phyloP scores from a whole-genome alignment of 2,888 invertebrate genomes.

The Lutraria lutraria region DNA sequence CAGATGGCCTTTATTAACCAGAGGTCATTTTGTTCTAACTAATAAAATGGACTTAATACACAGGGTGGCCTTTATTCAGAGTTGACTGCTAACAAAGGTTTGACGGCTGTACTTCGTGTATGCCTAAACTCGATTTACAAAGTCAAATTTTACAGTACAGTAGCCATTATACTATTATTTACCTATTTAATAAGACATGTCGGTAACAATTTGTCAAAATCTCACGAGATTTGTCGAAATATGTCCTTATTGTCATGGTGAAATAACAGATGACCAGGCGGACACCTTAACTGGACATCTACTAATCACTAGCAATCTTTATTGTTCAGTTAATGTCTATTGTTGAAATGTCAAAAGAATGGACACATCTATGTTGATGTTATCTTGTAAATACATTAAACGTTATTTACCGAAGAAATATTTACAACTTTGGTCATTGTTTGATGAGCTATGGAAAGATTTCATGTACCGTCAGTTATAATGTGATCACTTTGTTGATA shows the following conservation, averaged over 20 bases:
- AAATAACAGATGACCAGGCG: conserved; percentile 48
- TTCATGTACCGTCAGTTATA: neutral
- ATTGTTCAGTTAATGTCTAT: conserved; percentile 26
- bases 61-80: too few species aligned
- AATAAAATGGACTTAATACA: too few species aligned
- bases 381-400: conserved; percentile 8
- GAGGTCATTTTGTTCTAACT: too few species aligned
- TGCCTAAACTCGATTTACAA: too few species aligned
- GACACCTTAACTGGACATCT: conserved; percentile 49
- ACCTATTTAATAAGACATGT: neutral
- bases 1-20: too few species aligned
- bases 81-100: too few species aligned
- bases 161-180: neutral
- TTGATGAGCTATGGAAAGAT: neutral
- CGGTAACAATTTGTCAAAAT: conserved; percentile 1
- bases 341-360: conserved; percentile 13
- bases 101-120: too few species aligned
- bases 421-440: neutral
- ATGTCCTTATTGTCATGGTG: conserved; percentile 17
- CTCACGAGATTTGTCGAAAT: conserved; percentile 7
- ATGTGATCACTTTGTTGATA: neutral
- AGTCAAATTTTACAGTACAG: too few species aligned
- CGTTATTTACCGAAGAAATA: neutral
- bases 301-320: conserved; percentile 30
- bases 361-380: neutral